These are phyloP conservation scores for Nyctereutes procyonoides DNA, from an alignment of 2,113 vertebrate species.

Conservation along the genomic window DNA sequence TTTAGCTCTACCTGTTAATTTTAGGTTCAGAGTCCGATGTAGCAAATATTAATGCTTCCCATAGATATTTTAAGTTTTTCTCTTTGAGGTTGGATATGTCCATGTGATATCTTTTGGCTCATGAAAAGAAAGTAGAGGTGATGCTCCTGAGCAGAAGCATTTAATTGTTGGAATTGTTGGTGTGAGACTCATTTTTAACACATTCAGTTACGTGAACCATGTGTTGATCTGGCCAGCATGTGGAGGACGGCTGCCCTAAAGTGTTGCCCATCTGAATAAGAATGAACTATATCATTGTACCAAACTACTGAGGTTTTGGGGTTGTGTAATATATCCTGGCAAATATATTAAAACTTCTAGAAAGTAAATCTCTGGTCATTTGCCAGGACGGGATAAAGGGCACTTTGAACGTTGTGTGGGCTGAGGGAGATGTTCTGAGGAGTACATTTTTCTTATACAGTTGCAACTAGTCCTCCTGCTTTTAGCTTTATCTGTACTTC, in stretches of 20 bases:
- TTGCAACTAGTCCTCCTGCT: background rate
- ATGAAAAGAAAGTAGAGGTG: constrained; percentile 1
- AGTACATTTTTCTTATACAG: background rate
- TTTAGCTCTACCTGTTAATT: background rate
- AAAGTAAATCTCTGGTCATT: background rate
- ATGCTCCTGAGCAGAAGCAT: background rate
- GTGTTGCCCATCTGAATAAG: background rate
- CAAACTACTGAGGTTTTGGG: background rate
- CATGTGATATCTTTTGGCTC: background rate
- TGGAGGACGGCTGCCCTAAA: background rate
- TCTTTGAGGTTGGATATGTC: constrained; percentile 17
- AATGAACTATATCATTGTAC: background rate
- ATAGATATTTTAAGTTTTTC: constrained; percentile 17
- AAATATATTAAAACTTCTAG: background rate
- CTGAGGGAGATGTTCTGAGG: background rate
- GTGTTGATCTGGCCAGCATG: background rate
- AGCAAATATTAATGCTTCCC: background rate
- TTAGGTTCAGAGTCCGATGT: background rate
- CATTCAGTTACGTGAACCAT: background rate
- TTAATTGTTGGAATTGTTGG: background rate
- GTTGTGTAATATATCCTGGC: background rate
- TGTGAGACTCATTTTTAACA: background rate
- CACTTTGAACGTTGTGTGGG: background rate
- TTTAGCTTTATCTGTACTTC: background rate
- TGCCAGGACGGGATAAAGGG: background rate